Evolutionary conservation across 2,888 invertebrate species (phyloP), one percentile per base, ranked within the genome.

Genomic region (Gibbula magus): DNA sequence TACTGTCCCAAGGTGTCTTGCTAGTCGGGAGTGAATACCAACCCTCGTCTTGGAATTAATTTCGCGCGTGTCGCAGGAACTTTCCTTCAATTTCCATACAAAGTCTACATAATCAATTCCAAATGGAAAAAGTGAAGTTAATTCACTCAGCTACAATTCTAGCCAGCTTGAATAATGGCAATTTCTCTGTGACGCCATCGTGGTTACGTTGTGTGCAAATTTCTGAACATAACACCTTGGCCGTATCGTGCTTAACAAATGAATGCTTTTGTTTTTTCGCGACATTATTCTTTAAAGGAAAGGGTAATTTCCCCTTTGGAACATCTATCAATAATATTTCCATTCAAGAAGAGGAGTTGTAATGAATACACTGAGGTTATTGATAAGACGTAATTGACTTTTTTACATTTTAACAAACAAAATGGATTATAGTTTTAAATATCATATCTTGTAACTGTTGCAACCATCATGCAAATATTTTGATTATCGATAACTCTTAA

Each of bases 31-130:
- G 35, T 20, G n/a, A 35, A 70, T 35, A 70, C 32, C 35, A 70
- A 35, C 29, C 35, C 35, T 10, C 70, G 16, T 70, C 70, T 18
- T 32, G 20, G 35, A 35, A 35, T 39, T 70, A 70, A 70, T 70
- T 70, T 70, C 70, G 39, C 70, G 20, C 20, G 70, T 70, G 70
- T 39, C 35, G 22, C 35, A 61, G 29, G 61, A 61, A 61, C 29
- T 35, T 35, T 20, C 70, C 70, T 35, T 70, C 70, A 70, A 70
- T 70, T 70, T 70, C 70, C 70, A 70, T 70, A 70, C 70, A 70
- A 70, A 70, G 70, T 70, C 70, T 70, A 70, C 20, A 39, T 70
- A 70, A 70, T 70, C 70, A 70, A 70, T 70, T 70, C 70, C 70
- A 35, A 70, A 70, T 70, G 70, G 35, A 39, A 70, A 70, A 70